These are phyloP conservation scores for Brevimyrus niger DNA, from an alignment of 2,113 vertebrate species.

Conservation along the genomic window DNA sequence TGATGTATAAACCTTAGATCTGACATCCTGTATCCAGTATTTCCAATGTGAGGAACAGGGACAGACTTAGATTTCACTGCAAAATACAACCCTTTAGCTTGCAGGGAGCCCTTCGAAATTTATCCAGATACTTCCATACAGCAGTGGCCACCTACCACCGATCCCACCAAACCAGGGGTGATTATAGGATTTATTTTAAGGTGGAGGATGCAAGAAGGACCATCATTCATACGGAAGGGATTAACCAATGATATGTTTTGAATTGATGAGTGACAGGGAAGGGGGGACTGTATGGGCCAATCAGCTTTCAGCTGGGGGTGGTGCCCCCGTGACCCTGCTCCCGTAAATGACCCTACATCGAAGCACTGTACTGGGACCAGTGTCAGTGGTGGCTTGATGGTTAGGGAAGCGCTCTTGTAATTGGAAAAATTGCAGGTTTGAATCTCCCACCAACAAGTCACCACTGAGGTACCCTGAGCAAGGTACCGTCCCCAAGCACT, in stretches of 20 bases:
- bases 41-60: neutral
- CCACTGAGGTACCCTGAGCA: too few species aligned
- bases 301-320: neutral
- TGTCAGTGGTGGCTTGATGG: too few species aligned
- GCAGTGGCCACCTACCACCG: neutral
- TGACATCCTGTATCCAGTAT: neutral
- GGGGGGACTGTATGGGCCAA: neutral
- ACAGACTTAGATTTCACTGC: neutral
- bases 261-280: neutral
- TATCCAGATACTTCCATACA: neutral
- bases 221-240: neutral
- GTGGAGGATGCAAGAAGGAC: neutral
- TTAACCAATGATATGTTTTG: neutral
- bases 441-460: too few species aligned
- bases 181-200: neutral
- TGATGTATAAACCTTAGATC: neutral
- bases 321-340: neutral
- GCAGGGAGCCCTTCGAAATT: neutral
- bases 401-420: too few species aligned
- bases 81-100: neutral
- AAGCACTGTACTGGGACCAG: neutral
- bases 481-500: too few species aligned
- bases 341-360: neutral
- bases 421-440: too few species aligned
- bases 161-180: neutral